A percentile compares a stretch with the other conserved stretches of the same genome.
These are phyloP conservation scores for Mimachlamys varia DNA, from an alignment of 2,888 invertebrate species.

Conservation along the genomic window DNA sequence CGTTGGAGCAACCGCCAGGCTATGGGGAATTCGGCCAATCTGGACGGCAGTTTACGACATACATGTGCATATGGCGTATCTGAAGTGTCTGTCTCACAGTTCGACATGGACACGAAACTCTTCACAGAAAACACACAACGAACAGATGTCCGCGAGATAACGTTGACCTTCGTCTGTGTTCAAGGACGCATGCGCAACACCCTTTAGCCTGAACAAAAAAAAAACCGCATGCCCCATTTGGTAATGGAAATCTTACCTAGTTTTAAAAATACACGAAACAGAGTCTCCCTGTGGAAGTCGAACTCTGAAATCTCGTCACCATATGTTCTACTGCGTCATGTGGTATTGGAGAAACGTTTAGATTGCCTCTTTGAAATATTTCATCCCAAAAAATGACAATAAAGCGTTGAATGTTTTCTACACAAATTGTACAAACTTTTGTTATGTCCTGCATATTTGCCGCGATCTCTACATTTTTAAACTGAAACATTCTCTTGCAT, in stretches of 20 bases:
- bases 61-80: background rate
- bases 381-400: too few relatives aligned
- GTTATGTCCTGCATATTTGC: too few relatives aligned
- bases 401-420: too few relatives aligned
- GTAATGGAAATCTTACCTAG: too few relatives aligned
- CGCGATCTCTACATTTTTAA: too few relatives aligned
- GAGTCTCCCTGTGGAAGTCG: background rate
- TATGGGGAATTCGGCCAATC: background rate
- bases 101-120: background rate
- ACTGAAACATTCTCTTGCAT: too few relatives aligned
- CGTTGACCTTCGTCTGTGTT: background rate
- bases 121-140: background rate
- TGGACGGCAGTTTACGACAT: too few relatives aligned
- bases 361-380: too few relatives aligned
- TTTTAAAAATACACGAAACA: too few relatives aligned
- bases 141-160: constrained; percentile 4
- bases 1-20: too few relatives aligned
- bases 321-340: background rate
- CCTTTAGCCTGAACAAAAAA: background rate
- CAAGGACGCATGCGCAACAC: background rate
- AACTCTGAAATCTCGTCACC: background rate
- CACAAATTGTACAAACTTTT: too few relatives aligned
- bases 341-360: too few relatives aligned
- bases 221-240: background rate
- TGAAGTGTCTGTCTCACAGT: background rate